Evolutionary conservation across 2,888 invertebrate genomes (phyloP).

Genomic region (Parnassius smintheus): DNA sequence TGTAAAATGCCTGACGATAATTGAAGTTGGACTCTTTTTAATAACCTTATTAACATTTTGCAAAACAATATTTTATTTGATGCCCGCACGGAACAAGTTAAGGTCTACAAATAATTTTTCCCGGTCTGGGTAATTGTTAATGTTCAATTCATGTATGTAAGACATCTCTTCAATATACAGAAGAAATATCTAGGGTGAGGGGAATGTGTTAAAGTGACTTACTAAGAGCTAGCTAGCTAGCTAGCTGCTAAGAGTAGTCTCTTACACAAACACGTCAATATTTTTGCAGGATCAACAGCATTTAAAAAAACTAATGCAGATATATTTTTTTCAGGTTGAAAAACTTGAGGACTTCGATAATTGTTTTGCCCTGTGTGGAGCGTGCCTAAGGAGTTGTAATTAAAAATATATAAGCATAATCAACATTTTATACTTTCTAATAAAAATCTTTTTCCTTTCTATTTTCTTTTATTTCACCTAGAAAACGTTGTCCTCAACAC

Average conservation of each 20-base stretch:
- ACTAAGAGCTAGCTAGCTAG: too few species aligned
- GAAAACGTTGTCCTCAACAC: too few species aligned
- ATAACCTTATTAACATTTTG: too few species aligned
- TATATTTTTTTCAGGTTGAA: conserved; percentile 7
- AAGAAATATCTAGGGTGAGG: neutral
- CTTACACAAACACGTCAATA: neutral
- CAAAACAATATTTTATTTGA: too few species aligned
- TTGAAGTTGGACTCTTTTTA: too few species aligned
- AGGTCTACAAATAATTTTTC: too few species aligned
- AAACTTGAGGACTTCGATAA: neutral
- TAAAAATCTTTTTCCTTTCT: too few species aligned
- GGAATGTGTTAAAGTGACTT: neutral
- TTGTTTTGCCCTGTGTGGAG: neutral
- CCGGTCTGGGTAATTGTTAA: neutral
- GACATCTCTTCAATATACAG: neutral
- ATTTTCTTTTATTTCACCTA: too few species aligned
- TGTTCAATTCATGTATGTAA: neutral
- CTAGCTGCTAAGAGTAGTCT: neutral
- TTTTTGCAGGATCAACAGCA: neutral
- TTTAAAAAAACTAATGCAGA: neutral
- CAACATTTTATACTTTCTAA: too few species aligned
- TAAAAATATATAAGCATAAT: neutral
- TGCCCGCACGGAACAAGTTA: too few species aligned
- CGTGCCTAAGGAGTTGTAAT: conserved; percentile 2
- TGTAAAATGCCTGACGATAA: too few species aligned